Percentiles rank a stretch among this genome's conserved stretches.
These are phyloP conservation scores for Callionymus lyra DNA, from an alignment of 2,113 vertebrate species.

Conservation along the genomic window DNA sequence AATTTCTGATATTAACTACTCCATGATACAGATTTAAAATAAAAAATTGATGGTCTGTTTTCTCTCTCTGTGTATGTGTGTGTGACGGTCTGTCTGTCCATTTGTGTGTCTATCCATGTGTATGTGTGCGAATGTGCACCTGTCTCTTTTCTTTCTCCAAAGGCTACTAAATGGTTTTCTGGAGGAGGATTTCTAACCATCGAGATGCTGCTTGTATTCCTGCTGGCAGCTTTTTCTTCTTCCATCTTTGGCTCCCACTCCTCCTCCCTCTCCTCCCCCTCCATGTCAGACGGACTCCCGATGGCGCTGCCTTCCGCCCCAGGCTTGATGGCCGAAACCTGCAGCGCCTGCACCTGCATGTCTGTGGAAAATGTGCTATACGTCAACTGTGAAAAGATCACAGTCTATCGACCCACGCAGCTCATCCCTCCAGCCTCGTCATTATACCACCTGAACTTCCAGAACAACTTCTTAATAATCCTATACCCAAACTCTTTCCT, in stretches of 20 bases:
- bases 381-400: constrained; percentile 95
- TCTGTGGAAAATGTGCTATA: constrained; percentile 97
- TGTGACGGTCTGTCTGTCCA: too few relatives aligned
- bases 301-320: constrained; percentile 47
- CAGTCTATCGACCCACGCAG: constrained; percentile 92
- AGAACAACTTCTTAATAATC: constrained; percentile 92
- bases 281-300: constrained; percentile 45
- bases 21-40: background rate
- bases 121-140: constrained; percentile 22
- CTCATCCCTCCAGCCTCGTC: constrained; percentile 87
- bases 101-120: constrained; percentile 12
- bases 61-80: constrained; percentile 13
- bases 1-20: too few relatives aligned
- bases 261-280: constrained; percentile 54
- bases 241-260: constrained; percentile 51
- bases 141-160: constrained; percentile 38
- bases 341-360: constrained; percentile 92
- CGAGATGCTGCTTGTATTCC: constrained; percentile 96
- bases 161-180: constrained; percentile 77
- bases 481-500: constrained; percentile 93
- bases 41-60: constrained; percentile 22
- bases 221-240: constrained; percentile 84
- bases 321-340: constrained; percentile 87
- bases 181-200: constrained; percentile 82
- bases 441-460: constrained; percentile 96